phyloP scores from a whole-genome alignment of 2,113 vertebrate species.

The Cathartes aura region DNA sequence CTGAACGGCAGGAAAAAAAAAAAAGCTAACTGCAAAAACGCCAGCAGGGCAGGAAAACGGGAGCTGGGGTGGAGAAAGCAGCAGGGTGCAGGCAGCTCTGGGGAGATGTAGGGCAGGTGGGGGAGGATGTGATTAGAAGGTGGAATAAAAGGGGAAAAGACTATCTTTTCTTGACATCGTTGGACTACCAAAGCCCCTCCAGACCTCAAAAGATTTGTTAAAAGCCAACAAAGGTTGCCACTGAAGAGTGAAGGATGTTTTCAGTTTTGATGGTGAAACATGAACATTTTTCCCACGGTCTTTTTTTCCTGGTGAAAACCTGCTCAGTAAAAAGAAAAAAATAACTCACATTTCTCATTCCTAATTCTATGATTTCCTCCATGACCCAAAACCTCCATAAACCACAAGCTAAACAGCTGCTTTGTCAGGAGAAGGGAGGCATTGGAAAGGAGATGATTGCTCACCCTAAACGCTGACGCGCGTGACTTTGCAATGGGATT shows the following conservation, averaged over 20 bases:
- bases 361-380: not conserved
- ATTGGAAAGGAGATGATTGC: not conserved
- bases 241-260: not conserved
- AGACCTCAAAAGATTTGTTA: not conserved
- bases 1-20: accelerated
- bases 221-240: not conserved
- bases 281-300: not conserved
- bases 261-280: not conserved
- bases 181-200: not conserved
- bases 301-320: not conserved
- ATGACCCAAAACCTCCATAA: not conserved
- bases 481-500: not conserved
- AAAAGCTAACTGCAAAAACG: not conserved
- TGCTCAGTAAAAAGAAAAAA: not conserved
- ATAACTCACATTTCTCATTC: not conserved
- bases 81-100: not conserved
- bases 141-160: not conserved
- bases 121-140: not conserved
- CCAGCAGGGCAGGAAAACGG: not conserved
- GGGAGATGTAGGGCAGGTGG: not conserved
- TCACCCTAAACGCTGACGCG: accelerated
- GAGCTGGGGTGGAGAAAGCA: not conserved
- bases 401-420: not conserved
- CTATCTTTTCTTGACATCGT: not conserved
- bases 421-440: not conserved